A percentile compares a stretch with the other conserved stretches of the same genome.
Conservation (phyloP, 1,140 invertebrate species). For the Cheumatopsyche charites region DNA sequence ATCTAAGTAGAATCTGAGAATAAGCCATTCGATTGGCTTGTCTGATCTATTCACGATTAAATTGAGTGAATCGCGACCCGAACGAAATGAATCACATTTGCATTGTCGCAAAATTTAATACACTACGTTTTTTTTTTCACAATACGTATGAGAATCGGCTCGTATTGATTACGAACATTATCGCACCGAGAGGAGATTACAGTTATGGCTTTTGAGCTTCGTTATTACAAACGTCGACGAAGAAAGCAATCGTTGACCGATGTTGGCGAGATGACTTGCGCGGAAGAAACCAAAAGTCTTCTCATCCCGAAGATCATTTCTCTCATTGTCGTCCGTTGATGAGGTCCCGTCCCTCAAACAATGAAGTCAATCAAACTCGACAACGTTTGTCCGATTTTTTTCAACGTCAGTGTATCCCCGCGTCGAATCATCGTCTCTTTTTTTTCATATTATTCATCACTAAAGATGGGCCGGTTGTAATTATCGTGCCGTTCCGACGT, state of each 20-base stretch:
- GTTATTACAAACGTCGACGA: not conserved
- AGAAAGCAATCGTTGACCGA: constrained; percentile 11
- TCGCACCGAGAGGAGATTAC: not conserved
- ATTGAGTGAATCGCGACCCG: not conserved
- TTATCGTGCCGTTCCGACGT: not conserved
- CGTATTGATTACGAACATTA: constrained; percentile 10
- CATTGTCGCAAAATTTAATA: not conserved
- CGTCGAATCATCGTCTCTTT: not conserved
- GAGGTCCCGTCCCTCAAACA: constrained; percentile 23
- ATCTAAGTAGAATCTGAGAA: not conserved
- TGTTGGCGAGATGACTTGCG: constrained; percentile 16
- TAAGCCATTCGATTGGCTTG: not conserved
- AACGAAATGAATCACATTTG: not conserved
- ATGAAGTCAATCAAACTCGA: constrained; percentile 31
- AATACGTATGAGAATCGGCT: no score
- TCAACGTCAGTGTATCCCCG: not conserved
- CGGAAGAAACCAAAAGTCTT: constrained; percentile 25
- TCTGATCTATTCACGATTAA: not conserved
- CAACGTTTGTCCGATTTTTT: constrained; percentile 14
- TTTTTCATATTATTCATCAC: no score
- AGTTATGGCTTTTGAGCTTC: constrained; percentile 7
- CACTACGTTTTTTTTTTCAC: not conserved
- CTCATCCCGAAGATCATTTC: constrained; percentile 12
- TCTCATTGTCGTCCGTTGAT: constrained; percentile 20
- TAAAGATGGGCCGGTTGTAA: not conserved